phyloP scores from a whole-genome alignment of 2,888 invertebrate species.

The Cecidostiba fungosa region DNA sequence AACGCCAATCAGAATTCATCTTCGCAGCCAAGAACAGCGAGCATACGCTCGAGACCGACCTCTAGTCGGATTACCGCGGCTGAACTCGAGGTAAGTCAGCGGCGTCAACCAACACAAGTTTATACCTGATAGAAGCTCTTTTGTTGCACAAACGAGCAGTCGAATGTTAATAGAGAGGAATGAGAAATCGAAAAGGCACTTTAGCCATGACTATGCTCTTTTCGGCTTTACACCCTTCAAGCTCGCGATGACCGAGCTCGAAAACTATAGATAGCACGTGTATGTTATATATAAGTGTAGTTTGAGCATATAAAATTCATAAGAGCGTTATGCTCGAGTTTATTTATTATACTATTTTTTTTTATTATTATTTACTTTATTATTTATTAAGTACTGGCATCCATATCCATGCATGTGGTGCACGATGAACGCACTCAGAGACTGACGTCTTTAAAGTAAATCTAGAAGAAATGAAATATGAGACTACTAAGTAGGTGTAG shows the following conservation, averaged over 20 bases:
- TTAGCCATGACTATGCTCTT: background rate
- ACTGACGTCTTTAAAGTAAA: background rate
- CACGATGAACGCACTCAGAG: conserved; percentile 65
- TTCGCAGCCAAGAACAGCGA: conserved; percentile 90
- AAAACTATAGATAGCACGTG: conserved; percentile 20
- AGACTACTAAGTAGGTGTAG: background rate
- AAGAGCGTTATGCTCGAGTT: background rate
- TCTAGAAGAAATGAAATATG: background rate
- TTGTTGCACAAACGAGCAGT: background rate
- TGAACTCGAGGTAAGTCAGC: conserved; percentile 86
- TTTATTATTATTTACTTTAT: conserved; percentile 48
- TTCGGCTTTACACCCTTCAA: background rate
- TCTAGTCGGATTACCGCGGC: conserved; percentile 94
- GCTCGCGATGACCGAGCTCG: conserved; percentile 5
- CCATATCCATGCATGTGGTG: conserved; percentile 67
- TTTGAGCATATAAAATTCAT: conserved; percentile 44
- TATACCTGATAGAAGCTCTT: background rate
- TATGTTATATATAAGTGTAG: conserved; percentile 57
- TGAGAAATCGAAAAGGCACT: background rate
- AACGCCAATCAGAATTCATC: conserved; percentile 82
- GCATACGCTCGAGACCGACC: conserved; percentile 93
- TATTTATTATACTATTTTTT: conserved; percentile 49
- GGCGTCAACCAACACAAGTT: background rate
- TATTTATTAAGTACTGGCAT: conserved; percentile 48
- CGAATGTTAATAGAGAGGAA: background rate